Base-by-base conservation (phyloP, 2,113 vertebrate genomes). In the Alligator sinensis region DNA sequence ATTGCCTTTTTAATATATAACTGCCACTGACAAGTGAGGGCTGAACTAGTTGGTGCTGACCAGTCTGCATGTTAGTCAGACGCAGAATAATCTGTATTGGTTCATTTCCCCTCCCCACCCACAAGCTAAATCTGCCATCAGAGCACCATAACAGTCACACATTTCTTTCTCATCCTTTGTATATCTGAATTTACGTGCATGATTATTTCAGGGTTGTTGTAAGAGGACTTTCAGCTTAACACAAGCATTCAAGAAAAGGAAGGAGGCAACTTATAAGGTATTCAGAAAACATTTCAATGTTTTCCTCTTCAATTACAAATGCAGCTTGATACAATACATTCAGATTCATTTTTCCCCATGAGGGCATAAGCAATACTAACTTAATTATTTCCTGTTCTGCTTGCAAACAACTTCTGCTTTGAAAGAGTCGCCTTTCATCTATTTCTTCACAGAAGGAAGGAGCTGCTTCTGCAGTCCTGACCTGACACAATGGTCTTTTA, bases 31-130 rank as follows among this genome's bases (percentile, higher is more conserved):
- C n/a, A 54, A 0, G 75, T 1, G 70, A n/a, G 77, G 19, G 74
- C 10, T 55, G 74, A 2, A 28, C 24, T 38, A 66, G 24, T 2
- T 6, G 76, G 4, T 14, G 5, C 28, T 0, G 10, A 70, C 88
- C 82, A 61, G 92, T 72, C 30, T 3, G 80, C 12, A 30, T 84
- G 59, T 63, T 86, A 24, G n/a, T 64, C 96, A 90, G 15, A 9
- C 66, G 63, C 59, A 24, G 3, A 60, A 34, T 38, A 34, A 8
- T 0, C 27, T 58, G 87, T 15, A 82, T 38, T 5, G 1, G 90
- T 8, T 60, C 94, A 80, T 38, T 38, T 38, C 38, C 70, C 88
- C 96, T 95, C 94, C 75, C 95, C 96, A 86, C 91, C 1, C 4
- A 21, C 6, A 13, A 82, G 58, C 93, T 87, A 1, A 34, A 78